Percentiles rank a stretch among this genome's conserved stretches.
These are phyloP conservation scores for Pongo pygmaeus DNA, from an alignment of 2,113 vertebrate genomes.

Conservation along the genomic window DNA sequence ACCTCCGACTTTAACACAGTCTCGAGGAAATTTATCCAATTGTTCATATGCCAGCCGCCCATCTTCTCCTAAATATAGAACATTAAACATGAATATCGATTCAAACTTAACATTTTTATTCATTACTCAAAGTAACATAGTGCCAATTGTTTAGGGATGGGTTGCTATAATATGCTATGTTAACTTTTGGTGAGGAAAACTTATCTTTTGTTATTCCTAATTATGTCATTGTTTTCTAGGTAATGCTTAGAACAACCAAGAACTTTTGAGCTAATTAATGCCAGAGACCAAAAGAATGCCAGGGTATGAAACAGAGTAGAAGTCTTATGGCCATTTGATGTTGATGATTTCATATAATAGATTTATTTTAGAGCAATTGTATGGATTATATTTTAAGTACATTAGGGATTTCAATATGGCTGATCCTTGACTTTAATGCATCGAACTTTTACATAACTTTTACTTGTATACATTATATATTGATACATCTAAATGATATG, in stretches of 20 bases:
- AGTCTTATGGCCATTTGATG: neutral
- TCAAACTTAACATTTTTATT: neutral
- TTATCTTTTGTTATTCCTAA: neutral
- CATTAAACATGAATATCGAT: neutral
- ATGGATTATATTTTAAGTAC: neutral
- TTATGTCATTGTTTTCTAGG: neutral
- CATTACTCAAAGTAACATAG: neutral
- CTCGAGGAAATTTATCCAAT: constrained; percentile 91
- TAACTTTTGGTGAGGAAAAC: neutral
- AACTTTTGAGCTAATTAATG: neutral
- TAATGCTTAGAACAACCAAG: neutral
- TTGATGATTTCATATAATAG: neutral
- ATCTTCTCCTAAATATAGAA: constrained; percentile 89
- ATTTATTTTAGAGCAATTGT: neutral
- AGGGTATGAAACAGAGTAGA: neutral
- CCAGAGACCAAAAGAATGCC: neutral
- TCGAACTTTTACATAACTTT: neutral
- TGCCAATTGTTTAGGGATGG: neutral
- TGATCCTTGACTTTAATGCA: neutral
- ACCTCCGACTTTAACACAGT: constrained; percentile 86
- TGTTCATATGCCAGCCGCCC: constrained; percentile 95
- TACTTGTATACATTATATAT: neutral
- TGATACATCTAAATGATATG: neutral
- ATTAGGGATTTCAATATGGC: neutral
- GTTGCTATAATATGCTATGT: neutral